Evolutionary conservation across 2,888 invertebrate genomes (phyloP).

Genomic region (Conistra vaccinii): DNA sequence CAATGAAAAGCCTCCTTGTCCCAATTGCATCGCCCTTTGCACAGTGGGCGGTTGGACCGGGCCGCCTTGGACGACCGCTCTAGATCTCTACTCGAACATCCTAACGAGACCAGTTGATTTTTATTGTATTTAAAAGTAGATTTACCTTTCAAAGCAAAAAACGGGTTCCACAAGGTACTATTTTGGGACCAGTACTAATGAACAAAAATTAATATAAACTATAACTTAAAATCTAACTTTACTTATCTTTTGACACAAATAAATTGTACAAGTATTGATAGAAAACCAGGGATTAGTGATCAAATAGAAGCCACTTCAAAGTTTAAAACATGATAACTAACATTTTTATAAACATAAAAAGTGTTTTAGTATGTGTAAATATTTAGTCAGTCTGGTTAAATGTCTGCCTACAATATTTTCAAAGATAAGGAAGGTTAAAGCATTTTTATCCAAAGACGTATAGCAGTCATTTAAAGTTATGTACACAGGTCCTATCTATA

Average conservation of each 20-base stretch:
- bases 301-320: slow-evolving; percentile 16
- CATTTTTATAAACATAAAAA: slow-evolving; percentile 14
- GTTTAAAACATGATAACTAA: not conserved
- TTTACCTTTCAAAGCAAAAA: slow-evolving; percentile 27
- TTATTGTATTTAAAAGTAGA: slow-evolving; percentile 52
- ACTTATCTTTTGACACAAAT: not conserved
- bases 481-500: slow-evolving; percentile 11
- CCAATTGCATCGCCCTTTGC: slow-evolving; percentile 75
- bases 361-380: slow-evolving; percentile 43
- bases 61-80: slow-evolving; percentile 64
- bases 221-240: not conserved
- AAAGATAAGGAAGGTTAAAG: slow-evolving; percentile 46
- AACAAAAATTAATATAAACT: not conserved
- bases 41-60: slow-evolving; percentile 62
- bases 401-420: slow-evolving; percentile 31
- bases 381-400: slow-evolving; percentile 37
- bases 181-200: slow-evolving; percentile 32
- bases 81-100: slow-evolving; percentile 57
- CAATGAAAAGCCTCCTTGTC: slow-evolving; percentile 75
- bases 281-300: not conserved
- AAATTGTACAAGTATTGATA: not conserved
- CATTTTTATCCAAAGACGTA: slow-evolving; percentile 12
- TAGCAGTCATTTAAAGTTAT: not conserved
- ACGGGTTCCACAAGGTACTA: slow-evolving; percentile 37
- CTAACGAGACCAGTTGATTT: slow-evolving; percentile 52